Conservation (phyloP, 2,888 invertebrate species). For the Pammene aurita region DNA sequence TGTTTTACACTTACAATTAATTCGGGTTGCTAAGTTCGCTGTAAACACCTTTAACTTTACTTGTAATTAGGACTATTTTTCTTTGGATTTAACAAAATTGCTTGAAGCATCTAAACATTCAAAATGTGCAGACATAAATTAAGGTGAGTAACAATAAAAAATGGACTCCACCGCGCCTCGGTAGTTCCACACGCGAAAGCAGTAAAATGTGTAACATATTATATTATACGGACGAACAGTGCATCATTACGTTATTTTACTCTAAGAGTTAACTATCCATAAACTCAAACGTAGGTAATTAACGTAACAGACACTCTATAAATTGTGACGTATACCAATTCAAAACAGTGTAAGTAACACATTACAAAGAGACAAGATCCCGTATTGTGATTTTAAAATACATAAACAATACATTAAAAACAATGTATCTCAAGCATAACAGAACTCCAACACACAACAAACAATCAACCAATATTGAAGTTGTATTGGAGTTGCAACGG, state of each 20-base stretch:
- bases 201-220: slow-evolving; percentile 12
- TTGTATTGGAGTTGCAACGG: no score
- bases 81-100: not conserved
- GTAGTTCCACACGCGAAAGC: slow-evolving; percentile 4
- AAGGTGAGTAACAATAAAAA: not conserved
- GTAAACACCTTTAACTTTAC: slow-evolving; percentile 8
- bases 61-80: slow-evolving; percentile 2
- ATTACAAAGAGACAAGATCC: no score
- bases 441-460: no score
- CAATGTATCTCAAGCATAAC: no score
- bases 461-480: no score
- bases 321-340: not conserved
- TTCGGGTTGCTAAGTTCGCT: slow-evolving; percentile 22
- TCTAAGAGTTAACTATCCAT: slow-evolving; percentile 14
- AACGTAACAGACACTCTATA: not conserved
- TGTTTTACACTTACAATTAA: slow-evolving; percentile 44
- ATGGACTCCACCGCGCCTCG: not conserved
- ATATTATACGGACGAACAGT: slow-evolving; percentile 8
- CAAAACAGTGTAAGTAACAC: not conserved
- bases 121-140: not conserved
- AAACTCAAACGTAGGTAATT: slow-evolving; percentile 12
- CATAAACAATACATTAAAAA: no score
- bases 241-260: not conserved
- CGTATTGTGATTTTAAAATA: no score
- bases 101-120: not conserved